Percentiles rank a stretch among this genome's conserved stretches.
Evolutionary conservation across 2,888 invertebrate genomes (phyloP).

Genomic region (Polymixis lichenea): DNA sequence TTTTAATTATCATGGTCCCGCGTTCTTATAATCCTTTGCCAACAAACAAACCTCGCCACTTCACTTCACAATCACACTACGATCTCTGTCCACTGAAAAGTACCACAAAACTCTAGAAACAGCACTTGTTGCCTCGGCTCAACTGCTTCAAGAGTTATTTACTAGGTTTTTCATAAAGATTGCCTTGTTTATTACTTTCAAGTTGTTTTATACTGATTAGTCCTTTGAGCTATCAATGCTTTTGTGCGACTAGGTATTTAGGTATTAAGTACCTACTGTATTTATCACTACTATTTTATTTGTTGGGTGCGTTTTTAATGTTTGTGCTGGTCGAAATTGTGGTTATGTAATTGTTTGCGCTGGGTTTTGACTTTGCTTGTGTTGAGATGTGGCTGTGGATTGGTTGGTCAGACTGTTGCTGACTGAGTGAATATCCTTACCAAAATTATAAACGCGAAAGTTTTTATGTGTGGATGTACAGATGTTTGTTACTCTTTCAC

Average conservation of each 20-base stretch:
- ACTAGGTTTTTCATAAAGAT: constrained; percentile 56
- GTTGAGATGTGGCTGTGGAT: neutral
- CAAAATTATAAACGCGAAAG: too few relatives aligned
- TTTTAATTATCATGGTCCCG: neutral
- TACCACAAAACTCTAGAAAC: constrained; percentile 42
- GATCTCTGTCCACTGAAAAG: constrained; percentile 50
- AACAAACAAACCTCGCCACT: constrained; percentile 39
- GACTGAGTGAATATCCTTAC: neutral
- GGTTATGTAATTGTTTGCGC: constrained; percentile 16
- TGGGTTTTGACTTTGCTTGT: neutral
- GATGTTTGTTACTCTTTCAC: too few relatives aligned
- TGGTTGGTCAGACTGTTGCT: neutral
- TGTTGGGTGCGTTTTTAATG: constrained; percentile 10
- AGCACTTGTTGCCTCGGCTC: constrained; percentile 64
- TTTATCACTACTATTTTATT: constrained; percentile 6
- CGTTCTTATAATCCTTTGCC: constrained; percentile 44
- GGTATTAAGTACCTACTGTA: neutral
- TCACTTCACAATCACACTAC: constrained; percentile 44
- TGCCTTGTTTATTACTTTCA: constrained; percentile 60
- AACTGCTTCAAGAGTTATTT: constrained; percentile 53
- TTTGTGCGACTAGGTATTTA: constrained; percentile 28
- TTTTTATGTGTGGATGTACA: too few relatives aligned
- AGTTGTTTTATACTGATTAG: constrained; percentile 52
- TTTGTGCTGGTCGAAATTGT: constrained; percentile 8
- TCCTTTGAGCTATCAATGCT: constrained; percentile 39